A percentile compares a stretch with the other conserved stretches of the same genome.
Conservation (phyloP, 1,140 invertebrate species). For the Laupala kohalensis region DNA sequence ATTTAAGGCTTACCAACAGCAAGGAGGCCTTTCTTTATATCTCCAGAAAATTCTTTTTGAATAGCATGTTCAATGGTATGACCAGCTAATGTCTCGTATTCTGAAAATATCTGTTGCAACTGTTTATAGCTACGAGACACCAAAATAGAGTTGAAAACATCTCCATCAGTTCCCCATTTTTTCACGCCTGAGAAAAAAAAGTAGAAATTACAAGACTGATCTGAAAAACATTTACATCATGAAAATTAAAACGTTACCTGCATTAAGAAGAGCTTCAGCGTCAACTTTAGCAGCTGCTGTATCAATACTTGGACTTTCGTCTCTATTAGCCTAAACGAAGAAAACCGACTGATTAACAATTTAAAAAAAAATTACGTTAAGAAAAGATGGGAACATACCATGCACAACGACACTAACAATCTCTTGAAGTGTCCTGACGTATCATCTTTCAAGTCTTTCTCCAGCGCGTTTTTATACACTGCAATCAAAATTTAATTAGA, state of each 20-base stretch:
- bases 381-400: too few relatives aligned
- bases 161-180: background rate
- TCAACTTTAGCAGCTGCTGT: background rate
- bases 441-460: too few relatives aligned
- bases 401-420: too few relatives aligned
- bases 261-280: background rate
- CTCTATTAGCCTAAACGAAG: background rate
- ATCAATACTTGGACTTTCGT: background rate
- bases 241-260: background rate
- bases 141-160: slow-evolving; percentile 27
- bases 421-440: too few relatives aligned
- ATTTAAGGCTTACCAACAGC: slow-evolving; percentile 20
- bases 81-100: slow-evolving; percentile 31
- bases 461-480: too few relatives aligned
- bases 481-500: too few relatives aligned
- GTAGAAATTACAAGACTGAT: background rate
- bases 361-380: too few relatives aligned
- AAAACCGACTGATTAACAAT: too few relatives aligned
- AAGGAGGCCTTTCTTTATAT: slow-evolving; percentile 31
- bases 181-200: background rate
- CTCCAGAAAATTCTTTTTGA: slow-evolving; percentile 34
- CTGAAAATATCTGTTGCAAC: slow-evolving; percentile 29
- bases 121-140: slow-evolving; percentile 22
- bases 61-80: slow-evolving; percentile 33
- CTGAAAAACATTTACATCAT: background rate